Evolutionary conservation across 2,797 vertebrate genomes (phyloP).

Genomic region (Halcyon chelicuti): DNA sequence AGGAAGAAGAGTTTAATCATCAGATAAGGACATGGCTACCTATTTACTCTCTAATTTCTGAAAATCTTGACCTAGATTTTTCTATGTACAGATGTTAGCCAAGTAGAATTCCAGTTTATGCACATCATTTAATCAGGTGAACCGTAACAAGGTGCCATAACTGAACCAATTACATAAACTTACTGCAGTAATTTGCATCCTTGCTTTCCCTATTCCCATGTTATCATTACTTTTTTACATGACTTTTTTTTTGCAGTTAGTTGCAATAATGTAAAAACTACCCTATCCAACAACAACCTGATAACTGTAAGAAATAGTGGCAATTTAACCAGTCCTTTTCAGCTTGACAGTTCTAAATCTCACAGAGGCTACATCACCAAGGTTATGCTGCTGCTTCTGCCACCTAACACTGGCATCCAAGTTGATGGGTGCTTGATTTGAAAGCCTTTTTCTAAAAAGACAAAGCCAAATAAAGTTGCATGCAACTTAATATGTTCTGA

Average conservation of each 20-base stretch:
- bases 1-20: background rate
- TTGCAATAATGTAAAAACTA: background rate
- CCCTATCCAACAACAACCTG: background rate
- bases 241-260: background rate
- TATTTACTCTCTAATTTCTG: background rate
- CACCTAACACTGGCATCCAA: background rate
- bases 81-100: background rate
- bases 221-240: background rate
- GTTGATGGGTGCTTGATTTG: background rate
- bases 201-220: background rate
- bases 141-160: background rate
- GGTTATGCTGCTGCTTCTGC: background rate
- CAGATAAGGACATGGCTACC: background rate
- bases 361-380: background rate
- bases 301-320: background rate
- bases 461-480: background rate
- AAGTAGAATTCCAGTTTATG: background rate
- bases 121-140: background rate
- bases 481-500: background rate
- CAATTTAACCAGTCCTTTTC: background rate
- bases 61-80: background rate
- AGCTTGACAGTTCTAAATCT: background rate
- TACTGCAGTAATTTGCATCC: background rate
- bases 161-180: background rate
- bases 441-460: background rate